Evolutionary conservation across 1,140 invertebrate species (phyloP), one percentile per base, ranked within the genome.

Genomic region (Drosophila erecta): DNA sequence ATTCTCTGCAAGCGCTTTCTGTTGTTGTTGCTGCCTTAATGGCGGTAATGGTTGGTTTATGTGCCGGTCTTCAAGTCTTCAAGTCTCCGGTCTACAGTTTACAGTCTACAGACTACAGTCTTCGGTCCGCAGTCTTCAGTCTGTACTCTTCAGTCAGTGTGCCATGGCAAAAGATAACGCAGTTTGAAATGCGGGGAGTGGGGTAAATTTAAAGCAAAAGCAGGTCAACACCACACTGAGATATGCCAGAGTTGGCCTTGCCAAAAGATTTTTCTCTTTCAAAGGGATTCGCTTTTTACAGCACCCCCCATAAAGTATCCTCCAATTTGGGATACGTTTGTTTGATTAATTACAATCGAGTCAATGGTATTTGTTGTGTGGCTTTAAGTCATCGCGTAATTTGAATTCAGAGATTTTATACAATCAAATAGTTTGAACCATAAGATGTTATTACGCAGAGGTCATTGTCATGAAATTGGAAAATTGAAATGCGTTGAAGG

Each of bases 391-490:
- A 30, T 30, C 27, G 27, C 4, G 22, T 24, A 24, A 24, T 24
- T 24, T 24, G 22, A 4, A 24, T 24, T 24, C 24, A 4, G 4
- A 35, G 33, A 35, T 35, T 55, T 15, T 49, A 24, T 11, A 17
- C 14, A 54, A 14, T 8, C 30, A 30, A 30, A 30, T 30, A 41
- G 7, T n/a, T 43, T 11, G 4, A 55, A 15, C 8, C 6, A 10
- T 17, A 30, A 8, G 15, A 17, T 60, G 12, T 33, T 33, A 24
- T 24, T 44, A 35, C 55, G 40, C 55, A 76, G 49, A 81, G 79
- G 61, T 81, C 78, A 80, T 80, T 80, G 78, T 46, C 78, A 72
- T 35, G 64, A 51, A 35, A 46, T 22, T n/a, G 38, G n/a, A 44
- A 33, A 49, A 49, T 49, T 0, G 7, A 30, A 30, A 30, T 57